These are phyloP conservation scores for Watsonalla binaria DNA, from an alignment of 2,888 invertebrate genomes.

Conservation along the genomic window DNA sequence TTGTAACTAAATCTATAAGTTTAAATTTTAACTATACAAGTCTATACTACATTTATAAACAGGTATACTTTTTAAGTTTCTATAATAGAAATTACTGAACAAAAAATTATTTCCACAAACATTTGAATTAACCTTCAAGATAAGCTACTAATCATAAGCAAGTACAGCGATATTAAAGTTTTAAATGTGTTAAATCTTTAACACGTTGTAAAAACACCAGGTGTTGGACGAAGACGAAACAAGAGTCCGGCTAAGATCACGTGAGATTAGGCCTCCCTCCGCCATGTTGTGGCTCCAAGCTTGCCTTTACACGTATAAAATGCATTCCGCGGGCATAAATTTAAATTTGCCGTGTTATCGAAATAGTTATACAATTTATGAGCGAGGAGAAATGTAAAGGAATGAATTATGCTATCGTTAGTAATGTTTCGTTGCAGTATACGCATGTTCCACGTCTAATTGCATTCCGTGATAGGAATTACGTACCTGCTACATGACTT, in stretches of 20 bases:
- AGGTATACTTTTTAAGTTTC: too few relatives aligned
- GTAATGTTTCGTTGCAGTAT: slow-evolving; percentile 39
- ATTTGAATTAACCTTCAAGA: too few relatives aligned
- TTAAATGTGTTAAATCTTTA: too few relatives aligned
- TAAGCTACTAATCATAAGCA: too few relatives aligned
- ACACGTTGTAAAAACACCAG: slow-evolving; percentile 8
- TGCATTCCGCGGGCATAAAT: slow-evolving; percentile 68
- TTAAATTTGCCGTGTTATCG: slow-evolving; percentile 71
- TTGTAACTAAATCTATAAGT: too few relatives aligned
- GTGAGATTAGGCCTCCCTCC: slow-evolving; percentile 56
- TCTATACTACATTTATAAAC: too few relatives aligned
- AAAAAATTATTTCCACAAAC: too few relatives aligned
- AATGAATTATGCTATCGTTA: slow-evolving; percentile 51
- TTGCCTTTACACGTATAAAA: slow-evolving; percentile 60
- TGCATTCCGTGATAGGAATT: slow-evolving; percentile 35
- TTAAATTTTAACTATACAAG: too few relatives aligned
- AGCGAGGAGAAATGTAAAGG: slow-evolving; percentile 50
- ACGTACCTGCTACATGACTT: slow-evolving; percentile 5
- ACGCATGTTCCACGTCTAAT: slow-evolving; percentile 49
- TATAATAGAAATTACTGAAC: too few relatives aligned
- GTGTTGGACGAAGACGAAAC: slow-evolving; percentile 35
- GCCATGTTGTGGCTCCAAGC: slow-evolving; percentile 57
- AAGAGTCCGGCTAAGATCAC: slow-evolving; percentile 46
- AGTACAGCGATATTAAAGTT: too few relatives aligned
- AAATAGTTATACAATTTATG: slow-evolving; percentile 71